Evolutionary conservation across 2,113 vertebrate genomes (phyloP).

Genomic region (Barbus barbus): DNA sequence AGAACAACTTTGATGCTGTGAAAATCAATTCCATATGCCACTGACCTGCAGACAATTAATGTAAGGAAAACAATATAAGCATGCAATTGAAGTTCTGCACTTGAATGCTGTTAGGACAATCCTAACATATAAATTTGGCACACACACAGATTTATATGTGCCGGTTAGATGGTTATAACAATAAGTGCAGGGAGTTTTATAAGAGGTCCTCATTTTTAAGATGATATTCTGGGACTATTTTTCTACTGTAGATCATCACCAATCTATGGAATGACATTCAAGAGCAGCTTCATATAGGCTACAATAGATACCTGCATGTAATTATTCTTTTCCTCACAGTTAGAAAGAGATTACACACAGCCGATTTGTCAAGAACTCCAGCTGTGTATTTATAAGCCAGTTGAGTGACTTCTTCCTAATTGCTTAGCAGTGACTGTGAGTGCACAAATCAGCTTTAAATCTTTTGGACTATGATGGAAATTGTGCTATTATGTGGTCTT

Average conservation of each 20-base stretch:
- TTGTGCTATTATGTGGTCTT: not conserved
- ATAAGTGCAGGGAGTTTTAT: not conserved
- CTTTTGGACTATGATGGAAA: not conserved
- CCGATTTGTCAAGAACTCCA: not conserved
- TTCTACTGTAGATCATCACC: not conserved
- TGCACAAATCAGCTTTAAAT: not conserved
- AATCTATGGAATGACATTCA: not conserved
- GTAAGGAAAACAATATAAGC: constrained; percentile 24
- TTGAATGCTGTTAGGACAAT: not conserved
- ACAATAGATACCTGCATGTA: not conserved
- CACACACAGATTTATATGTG: constrained; percentile 17
- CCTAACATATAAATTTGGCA: not conserved
- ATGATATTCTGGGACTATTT: not conserved
- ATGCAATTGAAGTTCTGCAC: constrained; percentile 28
- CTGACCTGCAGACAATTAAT: not conserved
- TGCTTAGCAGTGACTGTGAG: not conserved
- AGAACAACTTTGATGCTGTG: constrained; percentile 22
- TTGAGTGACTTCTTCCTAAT: not conserved
- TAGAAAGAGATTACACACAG: not conserved
- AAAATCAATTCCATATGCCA: constrained; percentile 24
- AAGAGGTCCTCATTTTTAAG: not conserved
- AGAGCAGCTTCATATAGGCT: not conserved
- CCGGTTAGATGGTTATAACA: not conserved
- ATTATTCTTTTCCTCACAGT: not conserved
- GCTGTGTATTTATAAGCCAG: not conserved